Evolutionary conservation across 2,113 vertebrate genomes (phyloP).

Genomic region (Neopipo cinnamomea): DNA sequence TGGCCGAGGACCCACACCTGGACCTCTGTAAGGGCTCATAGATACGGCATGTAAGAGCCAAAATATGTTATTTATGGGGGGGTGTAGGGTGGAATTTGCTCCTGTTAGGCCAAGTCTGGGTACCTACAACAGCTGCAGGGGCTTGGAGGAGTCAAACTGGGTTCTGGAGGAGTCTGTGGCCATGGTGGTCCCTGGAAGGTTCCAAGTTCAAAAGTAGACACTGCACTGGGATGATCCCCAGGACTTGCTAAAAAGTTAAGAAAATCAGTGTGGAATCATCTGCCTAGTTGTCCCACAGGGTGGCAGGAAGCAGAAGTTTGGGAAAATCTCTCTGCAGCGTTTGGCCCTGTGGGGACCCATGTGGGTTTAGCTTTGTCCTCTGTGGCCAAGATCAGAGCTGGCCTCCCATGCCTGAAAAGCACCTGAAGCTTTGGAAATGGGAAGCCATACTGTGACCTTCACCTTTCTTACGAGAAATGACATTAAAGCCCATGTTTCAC

Average conservation of each 20-base stretch:
- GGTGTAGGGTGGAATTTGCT: background rate
- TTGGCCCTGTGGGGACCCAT: background rate
- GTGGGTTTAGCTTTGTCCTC: background rate
- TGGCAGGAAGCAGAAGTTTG: background rate
- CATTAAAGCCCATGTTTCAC: background rate
- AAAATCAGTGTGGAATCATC: background rate
- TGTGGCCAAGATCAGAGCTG: background rate
- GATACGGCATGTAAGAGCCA: background rate
- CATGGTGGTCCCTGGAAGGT: background rate
- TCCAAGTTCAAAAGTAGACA: background rate
- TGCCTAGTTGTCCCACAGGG: background rate
- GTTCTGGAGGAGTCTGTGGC: background rate
- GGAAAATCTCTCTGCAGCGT: background rate
- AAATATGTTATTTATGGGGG: background rate
- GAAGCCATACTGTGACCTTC: background rate
- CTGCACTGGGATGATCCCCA: background rate
- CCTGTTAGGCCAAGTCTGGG: background rate
- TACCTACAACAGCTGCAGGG: background rate
- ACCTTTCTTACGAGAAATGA: background rate
- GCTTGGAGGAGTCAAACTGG: background rate
- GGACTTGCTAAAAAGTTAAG: background rate
- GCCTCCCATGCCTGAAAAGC: background rate
- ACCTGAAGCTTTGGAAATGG: background rate
- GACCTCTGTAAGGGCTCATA: background rate
- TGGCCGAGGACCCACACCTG: background rate